These are phyloP conservation scores for Chymomyza costata DNA, from an alignment of 1,140 invertebrate genomes.

Conservation along the genomic window DNA sequence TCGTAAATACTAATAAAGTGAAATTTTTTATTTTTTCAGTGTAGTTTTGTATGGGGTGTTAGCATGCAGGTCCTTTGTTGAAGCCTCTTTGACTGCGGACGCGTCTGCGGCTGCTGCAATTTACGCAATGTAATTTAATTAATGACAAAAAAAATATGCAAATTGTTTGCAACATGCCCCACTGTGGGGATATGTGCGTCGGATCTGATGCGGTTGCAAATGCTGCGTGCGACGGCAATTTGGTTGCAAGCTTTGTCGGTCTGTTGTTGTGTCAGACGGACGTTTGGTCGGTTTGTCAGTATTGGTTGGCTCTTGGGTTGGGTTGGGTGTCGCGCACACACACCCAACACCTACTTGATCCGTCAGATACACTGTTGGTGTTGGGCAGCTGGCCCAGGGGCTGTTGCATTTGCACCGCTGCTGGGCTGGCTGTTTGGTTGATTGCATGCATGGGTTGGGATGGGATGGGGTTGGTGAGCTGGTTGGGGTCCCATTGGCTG, in stretches of 20 bases:
- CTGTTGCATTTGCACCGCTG: conserved; percentile 4
- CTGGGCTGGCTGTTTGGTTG: conserved; percentile 9
- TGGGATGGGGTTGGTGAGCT: too few species aligned
- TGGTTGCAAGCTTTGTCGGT: conserved; percentile 4
- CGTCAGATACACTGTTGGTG: too few species aligned
- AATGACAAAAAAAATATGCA: conserved; percentile 68
- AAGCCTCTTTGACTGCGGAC: conserved; percentile 14
- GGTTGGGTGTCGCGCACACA: conserved; percentile 14
- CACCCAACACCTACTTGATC: conserved; percentile 18
- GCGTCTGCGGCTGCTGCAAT: conserved; percentile 54
- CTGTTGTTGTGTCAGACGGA: too few species aligned
- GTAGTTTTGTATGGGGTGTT: too few species aligned
- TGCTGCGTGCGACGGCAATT: conserved; percentile 10
- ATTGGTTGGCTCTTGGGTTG: conserved; percentile 1
- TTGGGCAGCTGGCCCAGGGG: neutral
- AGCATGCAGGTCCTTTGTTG: too few species aligned
- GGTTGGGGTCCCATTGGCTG: conserved; percentile 21
- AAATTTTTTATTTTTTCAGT: too few species aligned
- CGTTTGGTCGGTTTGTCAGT: neutral
- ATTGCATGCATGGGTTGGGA: conserved; percentile 1
- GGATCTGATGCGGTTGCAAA: conserved; percentile 11
- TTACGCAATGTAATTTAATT: conserved; percentile 75
- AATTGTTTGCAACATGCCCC: conserved; percentile 48
- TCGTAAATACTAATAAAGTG: too few species aligned
- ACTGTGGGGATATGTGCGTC: too few species aligned